These are phyloP conservation scores for Leucophora obtusa DNA, from an alignment of 2,888 invertebrate genomes.

Conservation along the genomic window DNA sequence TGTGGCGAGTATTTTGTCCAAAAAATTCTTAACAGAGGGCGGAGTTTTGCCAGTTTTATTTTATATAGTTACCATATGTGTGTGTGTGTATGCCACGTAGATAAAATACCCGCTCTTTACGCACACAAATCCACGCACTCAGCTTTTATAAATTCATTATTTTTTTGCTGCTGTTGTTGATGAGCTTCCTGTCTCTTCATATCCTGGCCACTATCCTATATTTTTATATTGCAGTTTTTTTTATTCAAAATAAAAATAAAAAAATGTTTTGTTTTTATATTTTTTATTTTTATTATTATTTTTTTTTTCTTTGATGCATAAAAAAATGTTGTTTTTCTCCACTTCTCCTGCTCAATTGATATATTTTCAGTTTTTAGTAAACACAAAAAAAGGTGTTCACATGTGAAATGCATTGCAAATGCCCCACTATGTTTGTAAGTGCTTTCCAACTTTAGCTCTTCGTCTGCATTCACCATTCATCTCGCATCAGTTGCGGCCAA, in stretches of 20 bases:
- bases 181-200: conserved; percentile 29
- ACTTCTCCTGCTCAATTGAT: conserved; percentile 6
- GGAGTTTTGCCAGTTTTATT: conserved; percentile 64
- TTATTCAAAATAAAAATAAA: conserved; percentile 22
- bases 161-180: conserved; percentile 33
- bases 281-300: no score
- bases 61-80: conserved; percentile 34
- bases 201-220: conserved; percentile 36
- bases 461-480: conserved; percentile 24
- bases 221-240: conserved; percentile 42
- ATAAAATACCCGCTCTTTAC: conserved; percentile 44
- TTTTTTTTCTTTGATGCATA: conserved; percentile 53
- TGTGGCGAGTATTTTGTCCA: conserved; percentile 21
- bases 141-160: conserved; percentile 22
- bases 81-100: conserved; percentile 11
- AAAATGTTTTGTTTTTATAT: conserved; percentile 47
- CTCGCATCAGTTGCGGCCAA: conserved; percentile 40
- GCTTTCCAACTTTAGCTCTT: conserved; percentile 10
- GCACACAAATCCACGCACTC: conserved; percentile 63
- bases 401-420: conserved; percentile 55
- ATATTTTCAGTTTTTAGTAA: not conserved
- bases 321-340: conserved; percentile 31
- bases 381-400: conserved; percentile 56
- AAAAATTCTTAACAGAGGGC: conserved; percentile 54
- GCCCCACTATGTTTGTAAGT: conserved; percentile 8